These are phyloP conservation scores for Ammodytes dubius DNA, from an alignment of 2,113 vertebrate species.

Conservation along the genomic window DNA sequence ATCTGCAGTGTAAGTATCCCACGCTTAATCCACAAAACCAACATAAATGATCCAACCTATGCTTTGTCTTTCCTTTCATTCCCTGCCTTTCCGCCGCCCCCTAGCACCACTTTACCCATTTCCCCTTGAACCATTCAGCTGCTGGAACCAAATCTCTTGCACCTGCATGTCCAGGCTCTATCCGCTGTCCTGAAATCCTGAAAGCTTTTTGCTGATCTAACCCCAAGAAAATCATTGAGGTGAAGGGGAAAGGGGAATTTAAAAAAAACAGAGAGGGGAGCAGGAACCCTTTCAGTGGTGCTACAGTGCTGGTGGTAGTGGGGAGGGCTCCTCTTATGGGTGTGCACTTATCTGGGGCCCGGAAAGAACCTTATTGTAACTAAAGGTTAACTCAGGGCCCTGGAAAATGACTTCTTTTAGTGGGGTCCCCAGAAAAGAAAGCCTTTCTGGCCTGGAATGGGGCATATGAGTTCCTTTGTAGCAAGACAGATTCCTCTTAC, in stretches of 20 bases:
- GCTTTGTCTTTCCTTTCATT: conserved; percentile 37
- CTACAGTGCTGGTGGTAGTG: conserved; percentile 26
- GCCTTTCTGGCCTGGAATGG: conserved; percentile 42
- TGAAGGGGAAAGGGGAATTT: conserved; percentile 7
- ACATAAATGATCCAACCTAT: conserved; percentile 26
- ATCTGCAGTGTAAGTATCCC: neutral
- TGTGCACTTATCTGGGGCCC: conserved; percentile 64
- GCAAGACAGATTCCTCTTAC: neutral
- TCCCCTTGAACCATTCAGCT: conserved; percentile 27
- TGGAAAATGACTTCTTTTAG: conserved; percentile 46
- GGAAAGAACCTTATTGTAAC: conserved; percentile 64
- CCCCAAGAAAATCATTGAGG: conserved; percentile 51
- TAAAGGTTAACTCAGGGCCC: conserved; percentile 28
- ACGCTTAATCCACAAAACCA: conserved; percentile 11
- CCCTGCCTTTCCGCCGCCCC: conserved; percentile 43
- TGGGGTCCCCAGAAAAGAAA: conserved; percentile 18
- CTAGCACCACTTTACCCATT: conserved; percentile 35
- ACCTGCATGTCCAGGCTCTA: conserved; percentile 61
- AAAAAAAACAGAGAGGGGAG: conserved; percentile 27
- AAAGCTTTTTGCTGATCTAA: conserved; percentile 60
- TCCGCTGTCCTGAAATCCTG: conserved; percentile 66
- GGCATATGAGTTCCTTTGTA: conserved; percentile 27
- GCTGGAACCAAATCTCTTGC: conserved; percentile 61
- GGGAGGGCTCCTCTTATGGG: conserved; percentile 41
- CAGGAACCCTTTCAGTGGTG: conserved; percentile 45